phyloP scores from a whole-genome alignment of 2,888 invertebrate genomes.

The Eristalis intricaria region DNA sequence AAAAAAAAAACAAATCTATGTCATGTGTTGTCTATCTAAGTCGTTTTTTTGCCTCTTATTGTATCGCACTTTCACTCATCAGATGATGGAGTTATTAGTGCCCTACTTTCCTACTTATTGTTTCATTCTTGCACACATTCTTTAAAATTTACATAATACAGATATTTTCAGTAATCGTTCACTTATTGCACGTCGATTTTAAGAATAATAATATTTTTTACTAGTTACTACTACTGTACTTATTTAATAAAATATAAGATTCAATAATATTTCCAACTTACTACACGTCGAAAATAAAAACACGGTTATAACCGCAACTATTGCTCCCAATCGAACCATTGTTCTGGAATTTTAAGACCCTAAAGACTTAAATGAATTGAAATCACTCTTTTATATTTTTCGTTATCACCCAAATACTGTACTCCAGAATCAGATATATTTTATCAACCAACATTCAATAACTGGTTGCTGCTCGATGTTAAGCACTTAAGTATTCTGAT shows the following conservation, averaged over 20 bases:
- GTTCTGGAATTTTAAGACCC: conserved; percentile 6
- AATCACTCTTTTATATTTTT: conserved; percentile 33
- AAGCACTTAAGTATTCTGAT: conserved; percentile 9
- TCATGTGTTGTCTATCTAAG: neutral
- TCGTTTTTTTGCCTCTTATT: neutral
- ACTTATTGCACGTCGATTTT: neutral
- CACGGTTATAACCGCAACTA: conserved; percentile 9
- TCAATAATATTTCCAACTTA: conserved; percentile 25
- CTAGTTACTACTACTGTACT: no score
- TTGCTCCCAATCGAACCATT: conserved; percentile 41
- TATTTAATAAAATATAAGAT: no score
- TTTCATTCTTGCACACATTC: no score
- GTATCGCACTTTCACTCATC: no score
- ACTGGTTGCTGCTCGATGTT: neutral
- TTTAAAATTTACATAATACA: no score
- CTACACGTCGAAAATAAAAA: conserved; percentile 30
- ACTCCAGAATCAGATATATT: conserved; percentile 24
- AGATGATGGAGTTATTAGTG: no score
- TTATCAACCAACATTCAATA: conserved; percentile 55
- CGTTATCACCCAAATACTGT: conserved; percentile 14
- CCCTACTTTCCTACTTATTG: no score
- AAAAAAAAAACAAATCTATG: neutral
- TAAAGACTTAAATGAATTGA: conserved; percentile 29
- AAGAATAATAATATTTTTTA: no score
- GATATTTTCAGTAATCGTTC: neutral